Percentiles rank a stretch among this genome's conserved stretches.
phyloP scores from a whole-genome alignment of 2,888 invertebrate species.

The Microctonus aethiopoides region DNA sequence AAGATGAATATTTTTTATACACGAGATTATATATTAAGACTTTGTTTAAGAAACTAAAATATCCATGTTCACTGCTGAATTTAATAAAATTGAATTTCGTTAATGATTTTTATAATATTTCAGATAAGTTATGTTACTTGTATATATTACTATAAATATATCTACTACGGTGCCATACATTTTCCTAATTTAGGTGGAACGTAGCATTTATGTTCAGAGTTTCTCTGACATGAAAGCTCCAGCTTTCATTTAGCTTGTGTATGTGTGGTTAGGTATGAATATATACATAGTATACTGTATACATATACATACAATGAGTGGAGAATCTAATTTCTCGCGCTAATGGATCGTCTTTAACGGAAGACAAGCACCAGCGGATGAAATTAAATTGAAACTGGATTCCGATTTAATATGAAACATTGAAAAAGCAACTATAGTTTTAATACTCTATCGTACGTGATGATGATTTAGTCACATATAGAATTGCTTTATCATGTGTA shows the following conservation, averaged over 20 bases:
- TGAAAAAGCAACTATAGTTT: background rate
- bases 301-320: background rate
- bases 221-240: background rate
- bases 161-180: background rate
- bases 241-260: background rate
- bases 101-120: no score
- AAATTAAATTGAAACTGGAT: conserved; percentile 43
- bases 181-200: background rate
- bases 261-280: background rate
- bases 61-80: no score
- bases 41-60: no score
- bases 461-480: background rate
- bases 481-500: background rate
- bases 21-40: no score
- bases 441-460: background rate
- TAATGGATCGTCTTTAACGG: conserved; percentile 44
- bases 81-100: no score
- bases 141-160: no score
- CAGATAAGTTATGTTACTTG: no score
- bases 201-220: background rate
- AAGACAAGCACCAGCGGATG: conserved; percentile 24
- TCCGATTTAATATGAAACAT: conserved; percentile 23
- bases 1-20: no score
- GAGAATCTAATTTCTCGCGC: conserved; percentile 46
- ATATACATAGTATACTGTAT: no score